Conservation (phyloP, 2,113 vertebrate genomes). For the Ondatra zibethicus region DNA sequence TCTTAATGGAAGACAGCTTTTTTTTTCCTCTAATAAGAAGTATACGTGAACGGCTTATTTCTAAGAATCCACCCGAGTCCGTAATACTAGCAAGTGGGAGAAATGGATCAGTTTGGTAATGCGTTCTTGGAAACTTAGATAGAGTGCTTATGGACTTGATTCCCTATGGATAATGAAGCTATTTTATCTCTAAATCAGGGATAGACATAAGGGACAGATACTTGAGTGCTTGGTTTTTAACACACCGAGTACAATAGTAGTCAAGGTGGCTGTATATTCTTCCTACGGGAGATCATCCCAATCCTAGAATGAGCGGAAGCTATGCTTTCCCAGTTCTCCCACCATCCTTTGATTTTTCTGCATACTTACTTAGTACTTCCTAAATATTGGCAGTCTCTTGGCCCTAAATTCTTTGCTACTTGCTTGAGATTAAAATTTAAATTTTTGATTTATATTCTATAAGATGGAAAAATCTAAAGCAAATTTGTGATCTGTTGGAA, state of each 20-base stretch:
- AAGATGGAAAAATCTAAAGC: slow-evolving; percentile 1
- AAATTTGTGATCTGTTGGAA: neutral
- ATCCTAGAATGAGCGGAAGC: neutral
- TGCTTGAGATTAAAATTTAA: neutral
- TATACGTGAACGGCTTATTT: slow-evolving; percentile 42
- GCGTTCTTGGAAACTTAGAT: slow-evolving; percentile 42
- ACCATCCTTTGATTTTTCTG: neutral
- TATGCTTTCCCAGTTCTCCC: neutral
- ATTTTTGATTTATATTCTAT: neutral
- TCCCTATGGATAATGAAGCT: slow-evolving; percentile 20
- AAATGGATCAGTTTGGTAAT: slow-evolving; percentile 52
- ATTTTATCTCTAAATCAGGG: slow-evolving; percentile 55
- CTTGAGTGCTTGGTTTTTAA: slow-evolving; percentile 10
- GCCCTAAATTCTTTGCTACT: neutral
- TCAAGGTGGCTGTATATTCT: neutral
- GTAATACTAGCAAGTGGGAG: neutral
- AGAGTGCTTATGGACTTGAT: neutral
- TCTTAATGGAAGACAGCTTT: slow-evolving; percentile 10
- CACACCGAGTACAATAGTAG: slow-evolving; percentile 4
- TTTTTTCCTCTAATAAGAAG: slow-evolving; percentile 7
- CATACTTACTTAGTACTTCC: neutral
- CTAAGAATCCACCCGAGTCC: slow-evolving; percentile 43
- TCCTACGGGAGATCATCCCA: neutral
- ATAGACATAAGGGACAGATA: slow-evolving; percentile 40
- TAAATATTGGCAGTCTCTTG: neutral